A percentile compares a stretch with the other conserved stretches of the same genome.
Evolutionary conservation across 2,113 vertebrate genomes (phyloP).

Genomic region (Cervus canadensis): DNA sequence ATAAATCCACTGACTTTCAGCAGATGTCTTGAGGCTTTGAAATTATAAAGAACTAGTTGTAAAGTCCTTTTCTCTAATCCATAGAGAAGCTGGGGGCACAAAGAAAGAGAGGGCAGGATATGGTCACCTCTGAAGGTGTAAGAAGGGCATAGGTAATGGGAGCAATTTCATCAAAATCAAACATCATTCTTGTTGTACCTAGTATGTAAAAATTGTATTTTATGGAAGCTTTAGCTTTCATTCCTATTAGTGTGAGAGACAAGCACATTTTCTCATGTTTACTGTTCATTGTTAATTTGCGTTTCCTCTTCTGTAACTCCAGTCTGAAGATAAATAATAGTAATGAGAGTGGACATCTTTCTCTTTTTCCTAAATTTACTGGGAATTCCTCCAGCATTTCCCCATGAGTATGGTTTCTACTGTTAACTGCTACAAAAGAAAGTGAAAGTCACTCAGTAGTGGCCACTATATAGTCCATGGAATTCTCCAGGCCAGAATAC

Average conservation of each 20-base stretch:
- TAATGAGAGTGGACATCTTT: background rate
- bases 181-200: background rate
- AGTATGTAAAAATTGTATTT: background rate
- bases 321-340: background rate
- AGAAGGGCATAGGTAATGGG: background rate
- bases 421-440: background rate
- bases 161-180: background rate
- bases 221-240: background rate
- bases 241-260: background rate
- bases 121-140: background rate
- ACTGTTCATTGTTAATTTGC: background rate
- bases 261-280: background rate
- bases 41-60: background rate
- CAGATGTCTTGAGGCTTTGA: background rate
- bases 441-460: background rate
- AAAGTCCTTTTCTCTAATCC: background rate
- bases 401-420: background rate
- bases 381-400: background rate
- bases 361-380: background rate
- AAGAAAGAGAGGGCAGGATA: background rate
- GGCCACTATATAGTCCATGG: background rate
- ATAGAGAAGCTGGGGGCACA: background rate
- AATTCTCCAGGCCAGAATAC: background rate
- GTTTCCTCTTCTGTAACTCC: background rate
- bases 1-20: background rate